These are phyloP conservation scores for Brachionus asplanchnoidis DNA, from an alignment of 1,140 invertebrate species.

Conservation along the genomic window DNA sequence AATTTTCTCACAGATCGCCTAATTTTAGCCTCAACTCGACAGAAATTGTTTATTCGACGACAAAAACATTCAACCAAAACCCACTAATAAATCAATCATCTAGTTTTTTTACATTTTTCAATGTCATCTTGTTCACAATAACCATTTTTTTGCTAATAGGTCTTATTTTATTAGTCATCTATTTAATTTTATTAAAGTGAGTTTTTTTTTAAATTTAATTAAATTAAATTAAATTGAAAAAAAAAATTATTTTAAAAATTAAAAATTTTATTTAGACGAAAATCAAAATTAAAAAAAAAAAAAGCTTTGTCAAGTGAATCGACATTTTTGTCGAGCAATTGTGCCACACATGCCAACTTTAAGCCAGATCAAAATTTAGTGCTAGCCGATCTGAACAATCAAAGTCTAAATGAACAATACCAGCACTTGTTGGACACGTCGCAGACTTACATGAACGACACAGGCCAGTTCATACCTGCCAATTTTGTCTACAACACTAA, in stretches of 20 bases:
- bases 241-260: neutral
- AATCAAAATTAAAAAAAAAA: neutral
- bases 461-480: neutral
- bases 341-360: neutral
- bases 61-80: neutral
- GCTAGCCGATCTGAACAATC: neutral
- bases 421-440: slow-evolving; percentile 3
- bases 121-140: neutral
- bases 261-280: neutral
- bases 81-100: neutral
- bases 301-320: slow-evolving; percentile 8
- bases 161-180: slow-evolving; percentile 4
- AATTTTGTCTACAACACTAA: neutral
- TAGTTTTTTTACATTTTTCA: neutral
- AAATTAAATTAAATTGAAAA: neutral
- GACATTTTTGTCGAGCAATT: slow-evolving; percentile 4
- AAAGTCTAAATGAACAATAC: slow-evolving; percentile 28
- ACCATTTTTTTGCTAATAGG: slow-evolving; percentile 18
- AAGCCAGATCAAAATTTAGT: neutral
- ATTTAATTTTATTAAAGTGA: slow-evolving; percentile 7
- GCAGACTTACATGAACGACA: slow-evolving; percentile 7
- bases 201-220: neutral
- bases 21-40: neutral
- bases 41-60: neutral
- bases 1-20: neutral